Percentiles rank a stretch among this genome's conserved stretches.
Evolutionary conservation across 2,888 invertebrate species (phyloP).

Genomic region (Nephrotoma guestfalica): DNA sequence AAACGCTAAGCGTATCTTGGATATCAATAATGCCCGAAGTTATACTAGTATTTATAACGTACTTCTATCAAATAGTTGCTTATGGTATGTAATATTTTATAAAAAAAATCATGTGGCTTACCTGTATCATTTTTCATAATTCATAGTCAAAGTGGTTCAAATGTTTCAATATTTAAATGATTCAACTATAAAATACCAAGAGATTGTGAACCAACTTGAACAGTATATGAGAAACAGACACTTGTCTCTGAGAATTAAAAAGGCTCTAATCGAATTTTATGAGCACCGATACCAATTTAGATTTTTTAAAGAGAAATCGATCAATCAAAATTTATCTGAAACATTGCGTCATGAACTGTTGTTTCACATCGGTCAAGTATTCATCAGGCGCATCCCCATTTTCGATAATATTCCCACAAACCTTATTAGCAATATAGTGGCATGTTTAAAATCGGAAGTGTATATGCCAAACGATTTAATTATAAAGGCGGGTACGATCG

Average conservation of each 20-base stretch:
- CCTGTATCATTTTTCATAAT: not conserved
- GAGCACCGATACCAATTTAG: conserved; percentile 40
- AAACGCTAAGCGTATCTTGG: not conserved
- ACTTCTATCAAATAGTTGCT: not conserved
- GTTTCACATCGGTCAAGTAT: conserved; percentile 16
- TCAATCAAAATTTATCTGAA: conserved; percentile 37
- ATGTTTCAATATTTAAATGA: not conserved
- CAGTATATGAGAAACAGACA: conserved; percentile 44
- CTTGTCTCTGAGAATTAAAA: conserved; percentile 36
- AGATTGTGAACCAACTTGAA: conserved; percentile 38
- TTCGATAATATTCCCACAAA: conserved; percentile 36
- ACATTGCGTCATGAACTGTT: not conserved
- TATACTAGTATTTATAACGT: not conserved
- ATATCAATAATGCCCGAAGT: not conserved
- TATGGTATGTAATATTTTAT: not conserved
- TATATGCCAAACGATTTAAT: conserved; percentile 46
- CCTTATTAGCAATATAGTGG: conserved; percentile 37
- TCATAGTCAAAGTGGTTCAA: not conserved
- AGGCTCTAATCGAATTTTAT: conserved; percentile 39
- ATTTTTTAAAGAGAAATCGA: conserved; percentile 41
- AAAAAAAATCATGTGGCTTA: not conserved
- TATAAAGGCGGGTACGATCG: conserved; percentile 40
- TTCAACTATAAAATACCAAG: conserved; percentile 32
- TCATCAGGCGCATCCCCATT: conserved; percentile 40
- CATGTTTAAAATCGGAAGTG: conserved; percentile 39